A percentile compares a stretch with the other conserved stretches of the same genome.
phyloP scores from a whole-genome alignment of 23 tunicate genomes.

The Ciona savignyi region DNA sequence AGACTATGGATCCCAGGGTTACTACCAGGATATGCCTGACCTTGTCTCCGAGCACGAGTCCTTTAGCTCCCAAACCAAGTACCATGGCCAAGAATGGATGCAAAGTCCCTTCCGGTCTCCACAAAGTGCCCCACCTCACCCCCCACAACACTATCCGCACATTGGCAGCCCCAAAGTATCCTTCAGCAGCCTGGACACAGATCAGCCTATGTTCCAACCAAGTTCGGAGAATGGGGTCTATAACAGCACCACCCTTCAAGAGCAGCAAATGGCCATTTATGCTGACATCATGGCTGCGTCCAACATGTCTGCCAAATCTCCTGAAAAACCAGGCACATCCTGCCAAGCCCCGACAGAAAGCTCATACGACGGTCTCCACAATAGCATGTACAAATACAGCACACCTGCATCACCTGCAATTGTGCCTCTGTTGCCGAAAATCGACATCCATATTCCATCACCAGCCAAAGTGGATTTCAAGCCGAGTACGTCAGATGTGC shows the following conservation, averaged over 20 bases:
- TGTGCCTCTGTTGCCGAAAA: neutral
- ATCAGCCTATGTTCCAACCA: neutral
- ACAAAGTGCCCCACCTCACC: too few species aligned
- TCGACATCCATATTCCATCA: constrained; percentile 40
- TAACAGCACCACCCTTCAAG: neutral
- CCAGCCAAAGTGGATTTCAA: constrained; percentile 41
- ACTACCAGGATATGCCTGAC: constrained; percentile 43
- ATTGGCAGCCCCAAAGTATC: too few species aligned
- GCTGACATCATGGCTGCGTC: neutral
- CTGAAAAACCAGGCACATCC: neutral
- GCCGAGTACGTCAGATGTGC: constrained; percentile 35
- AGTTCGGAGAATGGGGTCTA: neutral
- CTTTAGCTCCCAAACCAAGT: neutral
- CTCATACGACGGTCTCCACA: neutral
- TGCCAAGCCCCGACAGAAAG: neutral
- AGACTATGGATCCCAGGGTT: neutral
- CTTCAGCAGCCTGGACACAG: neutral
- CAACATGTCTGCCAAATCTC: neutral
- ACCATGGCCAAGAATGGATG: neutral
- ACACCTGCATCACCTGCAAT: neutral
- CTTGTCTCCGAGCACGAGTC: constrained; percentile 12
- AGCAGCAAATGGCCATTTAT: neutral
- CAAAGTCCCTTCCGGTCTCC: neutral
- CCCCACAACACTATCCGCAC: neutral
- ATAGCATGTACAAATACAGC: neutral